Conservation (phyloP, 2,113 vertebrate species). For the Ctenodactylus gundi region DNA sequence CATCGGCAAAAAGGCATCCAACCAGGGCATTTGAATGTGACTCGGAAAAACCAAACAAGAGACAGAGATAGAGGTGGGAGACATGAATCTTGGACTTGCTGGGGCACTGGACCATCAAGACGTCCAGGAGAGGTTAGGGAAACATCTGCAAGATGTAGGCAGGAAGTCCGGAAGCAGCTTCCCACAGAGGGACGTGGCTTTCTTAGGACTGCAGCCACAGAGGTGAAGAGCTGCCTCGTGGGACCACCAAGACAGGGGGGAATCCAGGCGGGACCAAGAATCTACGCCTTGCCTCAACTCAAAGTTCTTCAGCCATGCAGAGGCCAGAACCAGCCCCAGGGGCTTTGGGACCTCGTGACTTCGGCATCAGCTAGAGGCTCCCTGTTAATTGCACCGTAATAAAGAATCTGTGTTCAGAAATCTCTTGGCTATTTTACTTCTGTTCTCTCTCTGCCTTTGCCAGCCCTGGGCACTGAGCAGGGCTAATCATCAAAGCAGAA, state of each 20-base stretch:
- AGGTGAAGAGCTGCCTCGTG: neutral
- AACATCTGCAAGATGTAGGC: conserved; percentile 48
- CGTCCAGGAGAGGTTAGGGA: conserved; percentile 49
- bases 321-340: neutral
- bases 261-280: neutral
- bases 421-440: neutral
- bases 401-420: neutral
- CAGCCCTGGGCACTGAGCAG: neutral
- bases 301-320: neutral
- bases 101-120: neutral
- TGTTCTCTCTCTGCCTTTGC: neutral
- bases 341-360: neutral
- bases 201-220: neutral
- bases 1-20: neutral
- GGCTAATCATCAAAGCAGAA: neutral
- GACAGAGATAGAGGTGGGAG: neutral
- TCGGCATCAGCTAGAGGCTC: neutral
- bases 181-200: neutral
- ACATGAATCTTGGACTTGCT: neutral
- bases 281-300: neutral
- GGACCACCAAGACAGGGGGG: neutral
- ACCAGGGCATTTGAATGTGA: neutral
- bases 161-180: conserved; percentile 17
- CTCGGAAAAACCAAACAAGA: neutral
- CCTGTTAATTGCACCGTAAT: neutral